Evolutionary conservation across 2,797 vertebrate species (phyloP).

Genomic region (Channallabes apus): DNA sequence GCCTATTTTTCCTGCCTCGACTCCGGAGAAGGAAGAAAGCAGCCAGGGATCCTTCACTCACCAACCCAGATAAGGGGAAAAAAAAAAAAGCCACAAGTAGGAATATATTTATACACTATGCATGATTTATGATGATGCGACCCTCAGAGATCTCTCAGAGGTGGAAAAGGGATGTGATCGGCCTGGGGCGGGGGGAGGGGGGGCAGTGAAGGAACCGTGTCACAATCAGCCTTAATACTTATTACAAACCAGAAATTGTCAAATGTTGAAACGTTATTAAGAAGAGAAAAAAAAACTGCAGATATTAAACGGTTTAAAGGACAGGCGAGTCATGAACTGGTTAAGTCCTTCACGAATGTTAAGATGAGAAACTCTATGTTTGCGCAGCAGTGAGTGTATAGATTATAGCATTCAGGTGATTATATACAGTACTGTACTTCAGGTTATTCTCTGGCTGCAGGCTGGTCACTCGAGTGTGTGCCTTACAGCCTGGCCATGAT

Average conservation of each 20-base stretch:
- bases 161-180: conserved; percentile 31
- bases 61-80: conserved; percentile 46
- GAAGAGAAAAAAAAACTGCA: not conserved
- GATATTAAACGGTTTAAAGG: not conserved
- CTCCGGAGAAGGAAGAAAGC: conserved; percentile 38
- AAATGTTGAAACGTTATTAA: not conserved
- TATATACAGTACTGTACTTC: not conserved
- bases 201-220: no score
- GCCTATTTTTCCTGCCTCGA: conserved; percentile 46
- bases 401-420: not conserved
- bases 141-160: not conserved
- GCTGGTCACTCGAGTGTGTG: not conserved
- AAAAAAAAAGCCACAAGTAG: conserved; percentile 22
- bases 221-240: conserved; percentile 7
- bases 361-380: not conserved
- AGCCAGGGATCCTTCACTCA: conserved; percentile 45
- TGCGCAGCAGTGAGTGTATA: not conserved
- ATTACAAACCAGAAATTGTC: not conserved
- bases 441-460: not conserved
- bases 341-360: not conserved
- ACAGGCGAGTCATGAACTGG: not conserved
- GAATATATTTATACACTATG: conserved; percentile 42
- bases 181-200: not conserved
- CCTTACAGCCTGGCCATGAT: not conserved
- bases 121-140: conserved; percentile 28